phyloP scores from a whole-genome alignment of 64 coral and sea anemone genomes.

The Acropora tenuis region DNA sequence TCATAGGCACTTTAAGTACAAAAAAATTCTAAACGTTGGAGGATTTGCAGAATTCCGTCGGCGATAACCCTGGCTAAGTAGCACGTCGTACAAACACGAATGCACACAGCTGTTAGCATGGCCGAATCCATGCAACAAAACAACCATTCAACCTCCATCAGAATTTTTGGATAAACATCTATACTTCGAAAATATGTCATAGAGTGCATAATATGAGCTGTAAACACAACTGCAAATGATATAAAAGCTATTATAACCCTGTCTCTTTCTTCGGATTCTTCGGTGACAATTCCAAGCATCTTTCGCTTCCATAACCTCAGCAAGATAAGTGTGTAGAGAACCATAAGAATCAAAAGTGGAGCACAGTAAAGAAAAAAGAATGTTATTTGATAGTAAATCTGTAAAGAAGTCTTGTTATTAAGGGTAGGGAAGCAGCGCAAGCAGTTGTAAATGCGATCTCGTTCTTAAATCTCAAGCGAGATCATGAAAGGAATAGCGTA shows the following conservation, averaged over 20 bases:
- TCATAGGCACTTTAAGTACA: too few relatives aligned
- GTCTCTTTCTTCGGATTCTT: neutral
- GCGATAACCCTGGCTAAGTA: neutral
- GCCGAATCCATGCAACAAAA: conserved; percentile 38
- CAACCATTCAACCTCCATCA: neutral
- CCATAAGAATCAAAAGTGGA: neutral
- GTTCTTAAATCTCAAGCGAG: too few relatives aligned
- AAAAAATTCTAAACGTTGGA: too few relatives aligned
- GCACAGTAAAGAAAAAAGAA: conserved; percentile 42
- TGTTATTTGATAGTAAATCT: too few relatives aligned
- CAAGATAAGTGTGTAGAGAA: conserved; percentile 37
- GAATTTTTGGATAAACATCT: neutral
- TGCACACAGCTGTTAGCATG: conserved; percentile 74
- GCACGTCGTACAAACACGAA: conserved; percentile 35
- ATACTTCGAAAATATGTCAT: neutral
- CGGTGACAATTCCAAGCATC: conserved; percentile 54
- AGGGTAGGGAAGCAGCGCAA: too few relatives aligned
- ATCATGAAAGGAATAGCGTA: too few relatives aligned
- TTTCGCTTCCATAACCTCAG: conserved; percentile 61
- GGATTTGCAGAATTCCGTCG: too few relatives aligned
- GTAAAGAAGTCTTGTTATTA: too few relatives aligned
- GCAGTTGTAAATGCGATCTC: too few relatives aligned
- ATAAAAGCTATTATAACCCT: conserved; percentile 23
- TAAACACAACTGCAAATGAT: conserved; percentile 34
- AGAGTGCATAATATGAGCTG: conserved; percentile 49